Conservation (phyloP, 2,113 vertebrate genomes). For the Salminus brasiliensis region DNA sequence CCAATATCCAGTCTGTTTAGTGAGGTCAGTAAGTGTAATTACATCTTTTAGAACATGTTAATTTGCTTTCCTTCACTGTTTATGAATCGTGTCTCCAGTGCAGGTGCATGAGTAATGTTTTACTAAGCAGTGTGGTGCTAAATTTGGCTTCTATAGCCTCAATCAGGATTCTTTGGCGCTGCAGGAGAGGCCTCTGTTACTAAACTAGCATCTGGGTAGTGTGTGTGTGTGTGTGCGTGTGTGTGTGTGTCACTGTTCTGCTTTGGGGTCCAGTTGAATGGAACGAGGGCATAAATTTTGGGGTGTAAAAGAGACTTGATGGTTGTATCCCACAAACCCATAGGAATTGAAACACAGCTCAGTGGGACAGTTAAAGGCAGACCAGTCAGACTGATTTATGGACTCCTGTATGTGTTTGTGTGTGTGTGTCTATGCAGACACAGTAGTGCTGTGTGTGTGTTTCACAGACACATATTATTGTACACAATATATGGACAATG, state of each 20-base stretch:
- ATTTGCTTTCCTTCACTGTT: neutral
- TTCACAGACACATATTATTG: no score
- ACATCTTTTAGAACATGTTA: neutral
- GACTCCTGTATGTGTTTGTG: slow-evolving; percentile 42
- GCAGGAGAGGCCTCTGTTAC: slow-evolving; percentile 33
- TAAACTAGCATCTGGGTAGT: slow-evolving; percentile 18
- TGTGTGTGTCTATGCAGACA: neutral
- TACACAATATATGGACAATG: no score
- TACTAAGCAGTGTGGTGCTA: neutral
- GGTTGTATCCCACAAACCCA: slow-evolving; percentile 65
- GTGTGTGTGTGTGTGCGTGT: slow-evolving; percentile 8
- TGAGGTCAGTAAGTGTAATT: no score
- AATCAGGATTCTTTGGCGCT: slow-evolving; percentile 26
- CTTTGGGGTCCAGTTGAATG: slow-evolving; percentile 66
- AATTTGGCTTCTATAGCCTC: neutral
- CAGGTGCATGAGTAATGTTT: neutral
- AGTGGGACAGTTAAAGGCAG: slow-evolving; percentile 68
- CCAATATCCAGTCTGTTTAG: no score
- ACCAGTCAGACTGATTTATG: slow-evolving; percentile 74
- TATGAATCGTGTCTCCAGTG: neutral
- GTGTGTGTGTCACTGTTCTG: neutral
- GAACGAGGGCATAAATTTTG: slow-evolving; percentile 72
- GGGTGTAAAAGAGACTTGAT: slow-evolving; percentile 41
- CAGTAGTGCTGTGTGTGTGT: slow-evolving; percentile 1
- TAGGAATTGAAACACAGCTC: slow-evolving; percentile 68